phyloP scores from a whole-genome alignment of 2,113 vertebrate genomes.

The Odobenus rosmarus region DNA sequence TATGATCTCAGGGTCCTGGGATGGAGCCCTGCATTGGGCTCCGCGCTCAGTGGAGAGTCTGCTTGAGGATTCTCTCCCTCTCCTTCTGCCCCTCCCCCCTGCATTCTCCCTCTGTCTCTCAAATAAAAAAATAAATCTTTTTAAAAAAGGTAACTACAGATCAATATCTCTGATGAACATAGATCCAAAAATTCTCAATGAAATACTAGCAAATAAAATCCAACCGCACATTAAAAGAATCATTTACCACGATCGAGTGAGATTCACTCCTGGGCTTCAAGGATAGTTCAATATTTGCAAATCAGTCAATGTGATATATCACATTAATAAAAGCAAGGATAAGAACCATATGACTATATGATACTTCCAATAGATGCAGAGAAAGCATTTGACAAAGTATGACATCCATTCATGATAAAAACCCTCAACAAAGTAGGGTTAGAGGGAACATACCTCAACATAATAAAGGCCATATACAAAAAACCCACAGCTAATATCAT shows the following conservation, averaged over 20 bases:
- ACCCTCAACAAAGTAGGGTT: background rate
- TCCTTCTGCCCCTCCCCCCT: no score
- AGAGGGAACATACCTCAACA: background rate
- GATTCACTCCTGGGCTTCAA: background rate
- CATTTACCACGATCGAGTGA: background rate
- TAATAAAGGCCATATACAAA: background rate
- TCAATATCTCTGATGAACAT: background rate
- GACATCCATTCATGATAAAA: background rate
- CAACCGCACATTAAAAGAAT: background rate
- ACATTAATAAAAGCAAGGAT: background rate
- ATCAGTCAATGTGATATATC: background rate
- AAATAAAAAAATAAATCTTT: no score
- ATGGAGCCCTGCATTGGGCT: no score
- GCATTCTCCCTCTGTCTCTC: no score
- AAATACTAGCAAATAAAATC: background rate
- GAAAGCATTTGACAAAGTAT: background rate
- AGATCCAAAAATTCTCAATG: background rate
- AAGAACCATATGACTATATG: background rate
- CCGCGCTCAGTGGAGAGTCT: no score
- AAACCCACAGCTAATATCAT: background rate
- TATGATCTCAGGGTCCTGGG: no score
- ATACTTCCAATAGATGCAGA: background rate
- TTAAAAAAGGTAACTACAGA: no score
- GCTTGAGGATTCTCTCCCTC: no score
- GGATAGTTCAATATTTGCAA: background rate